Evolutionary conservation across 2,888 invertebrate species (phyloP).

Genomic region (Ormyrus pomaceus): DNA sequence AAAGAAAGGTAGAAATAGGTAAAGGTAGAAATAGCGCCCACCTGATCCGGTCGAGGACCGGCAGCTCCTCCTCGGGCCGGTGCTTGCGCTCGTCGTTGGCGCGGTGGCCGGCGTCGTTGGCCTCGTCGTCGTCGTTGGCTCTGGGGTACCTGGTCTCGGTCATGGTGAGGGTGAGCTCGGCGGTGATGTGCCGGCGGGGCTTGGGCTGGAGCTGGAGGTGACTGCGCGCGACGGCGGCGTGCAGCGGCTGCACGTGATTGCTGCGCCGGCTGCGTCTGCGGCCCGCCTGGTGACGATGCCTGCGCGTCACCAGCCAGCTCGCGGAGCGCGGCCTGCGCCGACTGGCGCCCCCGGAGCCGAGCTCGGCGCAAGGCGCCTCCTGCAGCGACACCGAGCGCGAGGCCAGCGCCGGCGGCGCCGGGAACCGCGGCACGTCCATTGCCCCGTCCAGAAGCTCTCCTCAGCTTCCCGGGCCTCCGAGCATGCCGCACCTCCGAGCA

Average conservation of each 20-base stretch:
- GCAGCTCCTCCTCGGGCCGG: not conserved
- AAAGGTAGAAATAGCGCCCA: not conserved
- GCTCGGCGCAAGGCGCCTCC: slow-evolving; percentile 55
- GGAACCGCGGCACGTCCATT: slow-evolving; percentile 71
- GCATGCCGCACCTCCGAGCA: not conserved
- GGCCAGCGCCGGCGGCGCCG: slow-evolving; percentile 68
- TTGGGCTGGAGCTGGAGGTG: slow-evolving; percentile 50
- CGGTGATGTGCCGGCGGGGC: slow-evolving; percentile 48
- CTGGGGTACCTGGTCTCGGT: slow-evolving; percentile 60
- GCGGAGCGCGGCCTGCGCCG: slow-evolving; percentile 52
- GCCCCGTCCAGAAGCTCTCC: not conserved
- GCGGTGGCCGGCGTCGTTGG: not conserved
- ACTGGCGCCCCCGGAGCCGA: slow-evolving; percentile 46
- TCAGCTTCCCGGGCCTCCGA: not conserved
- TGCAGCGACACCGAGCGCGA: slow-evolving; percentile 62
- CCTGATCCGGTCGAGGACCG: slow-evolving; percentile 27
- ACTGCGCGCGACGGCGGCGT: not conserved
- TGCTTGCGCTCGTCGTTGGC: not conserved
- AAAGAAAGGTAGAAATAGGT: too few relatives aligned
- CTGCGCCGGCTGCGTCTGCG: slow-evolving; percentile 18
- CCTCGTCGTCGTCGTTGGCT: not conserved
- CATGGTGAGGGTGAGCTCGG: slow-evolving; percentile 67
- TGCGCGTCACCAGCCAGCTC: slow-evolving; percentile 42
- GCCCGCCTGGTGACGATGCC: slow-evolving; percentile 4
- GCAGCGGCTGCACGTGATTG: slow-evolving; percentile 47